These are phyloP conservation scores for Acipenser oxyrinchus DNA, from an alignment of 2,797 vertebrate species.

Conservation along the genomic window DNA sequence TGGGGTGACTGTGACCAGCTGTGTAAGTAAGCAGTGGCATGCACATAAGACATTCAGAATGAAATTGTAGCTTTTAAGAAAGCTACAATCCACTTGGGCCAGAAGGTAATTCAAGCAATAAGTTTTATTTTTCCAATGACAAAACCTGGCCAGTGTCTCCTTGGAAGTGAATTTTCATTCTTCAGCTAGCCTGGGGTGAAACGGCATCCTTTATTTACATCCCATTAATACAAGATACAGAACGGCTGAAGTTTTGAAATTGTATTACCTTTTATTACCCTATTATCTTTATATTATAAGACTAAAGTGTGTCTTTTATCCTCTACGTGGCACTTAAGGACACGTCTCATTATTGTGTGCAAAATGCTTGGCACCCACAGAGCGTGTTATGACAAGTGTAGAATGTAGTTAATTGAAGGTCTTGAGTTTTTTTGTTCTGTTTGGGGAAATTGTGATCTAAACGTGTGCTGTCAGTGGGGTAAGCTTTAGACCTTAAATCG, in stretches of 20 bases:
- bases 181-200: no score
- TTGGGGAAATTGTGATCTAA: neutral
- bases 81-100: no score
- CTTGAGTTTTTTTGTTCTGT: neutral
- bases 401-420: constrained; percentile 7
- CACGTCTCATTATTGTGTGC: neutral
- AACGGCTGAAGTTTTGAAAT: no score
- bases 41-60: neutral
- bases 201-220: no score
- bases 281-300: no score
- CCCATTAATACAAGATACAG: no score
- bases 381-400: constrained; percentile 24
- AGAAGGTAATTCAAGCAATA: no score
- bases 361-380: neutral
- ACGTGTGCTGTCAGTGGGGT: neutral
- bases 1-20: neutral
- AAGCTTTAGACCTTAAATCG: constrained; percentile 11
- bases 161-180: no score
- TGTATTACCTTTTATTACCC: no score
- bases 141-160: neutral
- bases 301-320: neutral
- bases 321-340: neutral
- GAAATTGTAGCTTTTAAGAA: neutral
- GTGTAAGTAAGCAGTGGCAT: neutral
- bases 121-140: neutral